Evolutionary conservation across 2,113 vertebrate genomes (phyloP).

Genomic region (Meles meles): DNA sequence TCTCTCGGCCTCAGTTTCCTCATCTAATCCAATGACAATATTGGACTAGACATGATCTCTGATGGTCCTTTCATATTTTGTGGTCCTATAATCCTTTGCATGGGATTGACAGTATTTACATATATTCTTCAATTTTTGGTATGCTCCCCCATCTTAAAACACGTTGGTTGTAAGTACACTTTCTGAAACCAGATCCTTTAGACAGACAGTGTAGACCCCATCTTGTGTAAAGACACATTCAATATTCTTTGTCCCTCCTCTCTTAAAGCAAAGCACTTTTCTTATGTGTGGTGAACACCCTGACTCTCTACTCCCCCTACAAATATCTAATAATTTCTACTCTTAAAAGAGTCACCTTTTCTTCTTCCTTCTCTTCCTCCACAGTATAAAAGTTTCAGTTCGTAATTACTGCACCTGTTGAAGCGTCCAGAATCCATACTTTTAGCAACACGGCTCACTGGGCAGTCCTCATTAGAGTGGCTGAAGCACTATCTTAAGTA

Average conservation of each 20-base stretch:
- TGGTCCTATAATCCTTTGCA: background rate
- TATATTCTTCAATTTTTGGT: background rate
- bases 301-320: background rate
- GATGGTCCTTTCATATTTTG: background rate
- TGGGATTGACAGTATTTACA: background rate
- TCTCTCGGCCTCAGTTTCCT: background rate
- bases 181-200: background rate
- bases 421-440: background rate
- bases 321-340: background rate
- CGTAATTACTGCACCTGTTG: background rate
- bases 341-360: background rate
- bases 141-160: background rate
- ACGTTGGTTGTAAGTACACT: background rate
- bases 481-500: background rate
- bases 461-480: background rate
- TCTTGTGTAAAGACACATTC: background rate
- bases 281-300: background rate
- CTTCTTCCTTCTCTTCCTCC: background rate
- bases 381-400: background rate
- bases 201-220: background rate
- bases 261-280: background rate
- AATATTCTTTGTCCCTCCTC: background rate
- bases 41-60: background rate
- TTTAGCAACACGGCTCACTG: background rate
- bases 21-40: background rate